phyloP scores from a whole-genome alignment of 2,797 vertebrate species.

The Etheostoma nigrum region DNA sequence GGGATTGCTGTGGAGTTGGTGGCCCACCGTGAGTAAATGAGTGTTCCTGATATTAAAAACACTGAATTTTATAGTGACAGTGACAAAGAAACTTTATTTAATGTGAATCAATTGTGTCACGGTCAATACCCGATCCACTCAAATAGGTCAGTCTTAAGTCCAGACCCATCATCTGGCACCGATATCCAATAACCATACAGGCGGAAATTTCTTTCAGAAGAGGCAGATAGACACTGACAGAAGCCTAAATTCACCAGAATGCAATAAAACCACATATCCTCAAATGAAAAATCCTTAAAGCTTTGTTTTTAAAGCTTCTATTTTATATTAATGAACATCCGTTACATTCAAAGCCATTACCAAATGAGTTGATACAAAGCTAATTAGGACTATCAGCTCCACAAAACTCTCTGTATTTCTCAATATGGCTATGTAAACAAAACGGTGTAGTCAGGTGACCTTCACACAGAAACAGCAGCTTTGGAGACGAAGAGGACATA shows the following conservation, averaged over 20 bases:
- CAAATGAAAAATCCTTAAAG: not conserved
- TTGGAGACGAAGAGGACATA: too few species aligned
- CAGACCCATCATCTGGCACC: not conserved
- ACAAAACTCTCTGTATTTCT: too few species aligned
- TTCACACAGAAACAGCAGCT: too few species aligned
- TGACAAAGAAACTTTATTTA: not conserved
- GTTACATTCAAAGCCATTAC: too few species aligned
- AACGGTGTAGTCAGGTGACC: too few species aligned
- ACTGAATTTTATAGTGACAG: not conserved
- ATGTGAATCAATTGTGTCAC: not conserved
- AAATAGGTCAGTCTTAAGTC: conserved; percentile 8
- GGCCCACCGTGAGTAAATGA: too few species aligned
- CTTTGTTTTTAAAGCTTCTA: too few species aligned
- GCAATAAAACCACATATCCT: not conserved
- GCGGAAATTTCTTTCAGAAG: conserved; percentile 2
- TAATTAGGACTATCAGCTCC: too few species aligned
- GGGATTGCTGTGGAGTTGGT: not conserved
- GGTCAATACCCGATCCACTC: not conserved
- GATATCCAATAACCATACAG: conserved; percentile 22
- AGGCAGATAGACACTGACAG: not conserved
- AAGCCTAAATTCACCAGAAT: not conserved
- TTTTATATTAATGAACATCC: too few species aligned
- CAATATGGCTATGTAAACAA: too few species aligned
- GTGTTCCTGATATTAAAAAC: not conserved
- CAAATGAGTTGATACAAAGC: too few species aligned